Evolutionary conservation across 2,888 invertebrate species (phyloP).

Genomic region (Argyresthia goedartella): DNA sequence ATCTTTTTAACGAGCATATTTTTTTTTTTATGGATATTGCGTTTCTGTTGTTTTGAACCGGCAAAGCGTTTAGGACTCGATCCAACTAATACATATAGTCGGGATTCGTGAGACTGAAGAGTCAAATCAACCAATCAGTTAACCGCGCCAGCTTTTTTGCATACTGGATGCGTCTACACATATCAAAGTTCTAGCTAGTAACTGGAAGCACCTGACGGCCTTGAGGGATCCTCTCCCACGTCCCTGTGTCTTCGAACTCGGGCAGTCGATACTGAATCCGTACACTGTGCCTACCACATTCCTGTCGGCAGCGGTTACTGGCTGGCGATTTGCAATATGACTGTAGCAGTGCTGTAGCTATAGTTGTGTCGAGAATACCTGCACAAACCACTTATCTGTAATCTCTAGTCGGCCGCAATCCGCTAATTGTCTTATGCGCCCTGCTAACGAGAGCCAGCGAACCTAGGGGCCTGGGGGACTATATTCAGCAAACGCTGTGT

Average conservation of each 20-base stretch:
- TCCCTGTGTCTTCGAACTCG: not conserved
- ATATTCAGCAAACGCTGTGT: not conserved
- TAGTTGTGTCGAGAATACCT: conserved; percentile 3
- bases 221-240: conserved; percentile 1
- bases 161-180: no score
- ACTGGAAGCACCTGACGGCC: conserved; percentile 1
- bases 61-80: conserved; percentile 11
- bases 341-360: not conserved
- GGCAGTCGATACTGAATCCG: not conserved
- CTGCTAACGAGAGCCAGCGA: not conserved
- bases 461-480: not conserved
- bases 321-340: not conserved
- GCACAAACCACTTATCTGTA: conserved; percentile 4
- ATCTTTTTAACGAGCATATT: no score
- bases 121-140: not conserved
- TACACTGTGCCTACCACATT: not conserved
- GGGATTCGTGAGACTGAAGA: no score
- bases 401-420: conserved; percentile 33
- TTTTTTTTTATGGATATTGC: no score
- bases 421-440: conserved; percentile 32
- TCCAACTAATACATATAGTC: no score
- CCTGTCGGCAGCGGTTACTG: not conserved
- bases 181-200: no score
- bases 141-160: no score
- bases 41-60: no score